Evolutionary conservation across 2,113 vertebrate genomes (phyloP), one percentile per base, ranked within the genome.

Genomic region (Otis tarda): DNA sequence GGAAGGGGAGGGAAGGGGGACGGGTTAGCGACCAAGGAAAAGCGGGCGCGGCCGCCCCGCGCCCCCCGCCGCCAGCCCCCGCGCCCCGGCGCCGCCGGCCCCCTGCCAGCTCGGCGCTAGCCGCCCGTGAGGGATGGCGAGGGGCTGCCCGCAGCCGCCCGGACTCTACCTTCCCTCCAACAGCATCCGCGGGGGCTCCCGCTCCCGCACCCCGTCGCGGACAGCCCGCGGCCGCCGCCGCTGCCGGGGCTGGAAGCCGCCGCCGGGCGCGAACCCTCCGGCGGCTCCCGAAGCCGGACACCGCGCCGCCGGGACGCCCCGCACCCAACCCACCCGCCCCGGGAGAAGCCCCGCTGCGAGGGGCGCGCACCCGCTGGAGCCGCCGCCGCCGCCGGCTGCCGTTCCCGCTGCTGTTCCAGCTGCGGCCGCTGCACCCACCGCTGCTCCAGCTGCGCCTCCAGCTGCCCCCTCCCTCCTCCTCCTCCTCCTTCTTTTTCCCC

Each of bases 361-460:
- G 82, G n/a, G 76, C 78, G 95, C 94, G 95, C 94, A 97, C 97
- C 97, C 97, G 96, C 97, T 75, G 86, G 92, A 94, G 84, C 69
- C 89, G 94, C 89, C 31, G 87, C 87, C 80, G 89, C 90, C 87
- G 94, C 64, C 37, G 37, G 37, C 37, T 37, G 37, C 37, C 37
- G 37, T 37, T 84, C 78, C 94, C 75, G 90, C 83, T 82, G 89
- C 85, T 67, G 87, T 89, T 96, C 82, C 43, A 83, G 83, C 70
- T 96, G 93, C 65, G 35, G 85, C 87, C 93, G 91, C 91, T 68
- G 89, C 94, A 93, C 90, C 94, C 85, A 87, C 61, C 91, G 91
- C 93, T 71, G 71, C 50, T 95, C 95, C 91, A 87, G 91, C 56
- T 94, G 95, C 79, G 95, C 43, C 56, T 89, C 91, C 83, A 89